Percentiles rank a stretch among this genome's conserved stretches.
Evolutionary conservation across 2,888 invertebrate genomes (phyloP).

Genomic region (Priocnemis perturbator): DNA sequence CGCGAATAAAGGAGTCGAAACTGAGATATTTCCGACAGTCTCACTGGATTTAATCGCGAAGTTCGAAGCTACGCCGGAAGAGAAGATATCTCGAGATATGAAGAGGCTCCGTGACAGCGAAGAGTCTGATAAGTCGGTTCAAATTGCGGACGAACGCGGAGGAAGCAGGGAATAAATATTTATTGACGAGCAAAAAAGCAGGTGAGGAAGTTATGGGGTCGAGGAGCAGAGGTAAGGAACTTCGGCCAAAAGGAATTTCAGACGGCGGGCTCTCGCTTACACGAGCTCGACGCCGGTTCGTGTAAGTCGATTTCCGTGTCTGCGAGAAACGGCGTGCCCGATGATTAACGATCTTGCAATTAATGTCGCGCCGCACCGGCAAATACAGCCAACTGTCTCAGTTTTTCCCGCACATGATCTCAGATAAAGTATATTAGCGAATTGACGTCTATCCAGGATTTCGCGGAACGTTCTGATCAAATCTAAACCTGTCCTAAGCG

Average conservation of each 20-base stretch:
- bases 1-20: too few relatives aligned
- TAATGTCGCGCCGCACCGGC: slow-evolving; percentile 46
- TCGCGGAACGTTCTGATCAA: too few relatives aligned
- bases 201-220: slow-evolving; percentile 19
- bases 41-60: too few relatives aligned
- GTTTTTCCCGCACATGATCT: slow-evolving; percentile 33
- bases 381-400: slow-evolving; percentile 39
- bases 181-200: slow-evolving; percentile 15
- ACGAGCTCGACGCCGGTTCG: slow-evolving; percentile 18
- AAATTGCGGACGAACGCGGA: not conserved
- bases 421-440: not conserved
- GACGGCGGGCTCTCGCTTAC: slow-evolving; percentile 11
- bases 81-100: too few relatives aligned
- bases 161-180: slow-evolving; percentile 29
- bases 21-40: too few relatives aligned
- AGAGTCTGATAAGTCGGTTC: not conserved
- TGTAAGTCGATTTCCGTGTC: slow-evolving; percentile 42
- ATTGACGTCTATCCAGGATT: too few relatives aligned
- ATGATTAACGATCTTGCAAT: slow-evolving; percentile 53
- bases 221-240: slow-evolving; percentile 19
- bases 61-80: too few relatives aligned
- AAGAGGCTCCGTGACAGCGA: too few relatives aligned
- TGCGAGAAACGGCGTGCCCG: slow-evolving; percentile 42
- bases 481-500: too few relatives aligned
- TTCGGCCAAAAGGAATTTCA: slow-evolving; percentile 12